Base-by-base conservation (phyloP, 2,888 invertebrate genomes). In the Heliconius erato region DNA sequence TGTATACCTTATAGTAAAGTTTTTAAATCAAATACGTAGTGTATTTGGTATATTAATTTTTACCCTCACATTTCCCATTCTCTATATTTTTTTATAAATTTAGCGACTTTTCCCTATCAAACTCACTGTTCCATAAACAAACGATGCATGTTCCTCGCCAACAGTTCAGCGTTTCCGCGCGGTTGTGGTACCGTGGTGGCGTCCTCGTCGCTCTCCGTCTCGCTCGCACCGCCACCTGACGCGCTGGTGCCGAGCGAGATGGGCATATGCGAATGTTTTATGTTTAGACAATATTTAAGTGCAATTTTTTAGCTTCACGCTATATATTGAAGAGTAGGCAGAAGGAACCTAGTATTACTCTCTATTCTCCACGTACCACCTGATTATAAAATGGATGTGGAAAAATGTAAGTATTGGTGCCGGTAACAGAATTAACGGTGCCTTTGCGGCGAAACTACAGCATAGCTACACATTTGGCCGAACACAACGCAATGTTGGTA, bases 171-270 rank as follows among this genome's bases (percentile, higher is more conserved):
- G 92, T 95, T 91, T 88, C 83, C 89, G 89, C 63, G 90, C 87
- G 72, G 90, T 87, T 84, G 95, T 94, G 83, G 95, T 92, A 35
- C 92, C 0, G 93, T 91, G 12, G 94, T 93, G 74, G 96, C 94
- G 89, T 97, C 97, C 88, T 97, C 97, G 94, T 98, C 98, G 85
- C 97, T 97, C 94, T 98, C 98, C 92, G 97, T 97, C 96, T 98
- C 97, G 90, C 95, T 97, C 92, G 97, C 97, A 92, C 97, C 94
- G 84, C 91, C 92, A 87, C 90, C 89, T 82, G 96, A 92, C 92
- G 93, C 89, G 90, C 94, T 96, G 94, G 92, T 91, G 92, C 87
- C 90, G 92, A 93, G 93, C 93, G 92, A 87, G 90, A 91, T 89
- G 87, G 77, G 28, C 40, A 78, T 81, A 81, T 67, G 67, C 49